A percentile compares a stretch with the other conserved stretches of the same genome.
Conservation (phyloP, 2,797 vertebrate species). For the Chelon auratus region DNA sequence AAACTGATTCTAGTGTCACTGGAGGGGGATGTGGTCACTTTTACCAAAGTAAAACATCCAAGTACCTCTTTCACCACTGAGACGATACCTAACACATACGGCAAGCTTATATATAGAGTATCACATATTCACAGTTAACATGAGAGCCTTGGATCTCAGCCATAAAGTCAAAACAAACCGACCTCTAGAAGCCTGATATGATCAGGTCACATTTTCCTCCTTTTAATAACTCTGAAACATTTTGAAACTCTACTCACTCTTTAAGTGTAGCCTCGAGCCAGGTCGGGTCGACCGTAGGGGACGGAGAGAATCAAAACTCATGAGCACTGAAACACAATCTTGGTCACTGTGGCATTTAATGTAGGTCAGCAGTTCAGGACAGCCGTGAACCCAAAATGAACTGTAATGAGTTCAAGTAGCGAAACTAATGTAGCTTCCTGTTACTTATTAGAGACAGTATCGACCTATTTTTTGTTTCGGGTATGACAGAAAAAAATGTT, state of each 20-base stretch:
- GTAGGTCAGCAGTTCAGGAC: slow-evolving; percentile 25
- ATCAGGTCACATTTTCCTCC: slow-evolving; percentile 18
- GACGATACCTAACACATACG: not conserved
- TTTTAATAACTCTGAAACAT: slow-evolving; percentile 16
- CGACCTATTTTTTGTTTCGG: slow-evolving; percentile 23
- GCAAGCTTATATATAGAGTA: too few species aligned
- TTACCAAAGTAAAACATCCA: too few species aligned
- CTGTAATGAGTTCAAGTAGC: slow-evolving; percentile 8
- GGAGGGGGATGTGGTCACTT: not conserved
- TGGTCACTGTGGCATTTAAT: slow-evolving; percentile 13
- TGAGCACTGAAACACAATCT: slow-evolving; percentile 20
- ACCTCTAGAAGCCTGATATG: slow-evolving; percentile 1
- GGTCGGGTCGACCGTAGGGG: slow-evolving; percentile 5
- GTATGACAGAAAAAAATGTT: not conserved
- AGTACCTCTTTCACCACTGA: not conserved
- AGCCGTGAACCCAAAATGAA: slow-evolving; percentile 13
- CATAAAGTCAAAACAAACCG: not conserved
- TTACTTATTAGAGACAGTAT: slow-evolving; percentile 1
- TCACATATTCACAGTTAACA: slow-evolving; percentile 8
- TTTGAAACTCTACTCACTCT: slow-evolving; percentile 17
- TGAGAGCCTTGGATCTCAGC: not conserved
- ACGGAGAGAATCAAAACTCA: slow-evolving; percentile 15
- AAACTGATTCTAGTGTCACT: not conserved
- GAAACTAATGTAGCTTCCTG: slow-evolving; percentile 13
- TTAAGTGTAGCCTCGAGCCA: not conserved